phyloP scores from a whole-genome alignment of 2,888 invertebrate species.

The Rhodophaea formosa region DNA sequence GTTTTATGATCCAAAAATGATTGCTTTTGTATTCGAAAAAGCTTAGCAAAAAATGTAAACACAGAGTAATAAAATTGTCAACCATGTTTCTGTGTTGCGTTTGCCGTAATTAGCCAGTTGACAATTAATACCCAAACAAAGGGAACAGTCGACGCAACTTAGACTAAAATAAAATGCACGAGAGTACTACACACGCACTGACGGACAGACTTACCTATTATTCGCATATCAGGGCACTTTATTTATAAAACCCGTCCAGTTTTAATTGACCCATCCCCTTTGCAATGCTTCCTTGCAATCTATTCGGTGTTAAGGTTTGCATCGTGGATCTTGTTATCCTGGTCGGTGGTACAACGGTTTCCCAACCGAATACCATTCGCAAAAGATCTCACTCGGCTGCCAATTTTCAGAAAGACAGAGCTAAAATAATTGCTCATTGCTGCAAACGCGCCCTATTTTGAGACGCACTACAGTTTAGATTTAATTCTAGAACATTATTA shows the following conservation, averaged over 20 bases:
- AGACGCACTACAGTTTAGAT: conserved; percentile 68
- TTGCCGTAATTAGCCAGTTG: conserved; percentile 11
- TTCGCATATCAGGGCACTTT: conserved; percentile 76
- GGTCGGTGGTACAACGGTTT: conserved; percentile 70
- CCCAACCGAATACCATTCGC: conserved; percentile 77
- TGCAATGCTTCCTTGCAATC: conserved; percentile 35
- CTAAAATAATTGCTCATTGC: conserved; percentile 81
- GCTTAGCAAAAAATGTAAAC: background rate
- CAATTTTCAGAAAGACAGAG: conserved; percentile 81
- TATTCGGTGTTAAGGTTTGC: conserved; percentile 38
- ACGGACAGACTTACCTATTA: conserved; percentile 71
- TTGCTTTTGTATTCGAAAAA: background rate
- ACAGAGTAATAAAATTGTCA: background rate
- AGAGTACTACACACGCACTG: conserved; percentile 46
- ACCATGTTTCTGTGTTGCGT: background rate
- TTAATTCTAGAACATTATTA: conserved; percentile 73
- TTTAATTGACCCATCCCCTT: conserved; percentile 54
- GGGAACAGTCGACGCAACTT: conserved; percentile 40
- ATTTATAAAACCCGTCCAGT: conserved; percentile 71
- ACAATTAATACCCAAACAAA: conserved; percentile 27
- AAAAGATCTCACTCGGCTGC: conserved; percentile 77
- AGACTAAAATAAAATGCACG: conserved; percentile 51
- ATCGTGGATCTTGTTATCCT: conserved; percentile 48
- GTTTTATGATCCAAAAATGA: background rate
- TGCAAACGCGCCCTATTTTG: conserved; percentile 78